Evolutionary conservation across 2,113 vertebrate genomes (phyloP).

Genomic region (Sigmodon hispidus): DNA sequence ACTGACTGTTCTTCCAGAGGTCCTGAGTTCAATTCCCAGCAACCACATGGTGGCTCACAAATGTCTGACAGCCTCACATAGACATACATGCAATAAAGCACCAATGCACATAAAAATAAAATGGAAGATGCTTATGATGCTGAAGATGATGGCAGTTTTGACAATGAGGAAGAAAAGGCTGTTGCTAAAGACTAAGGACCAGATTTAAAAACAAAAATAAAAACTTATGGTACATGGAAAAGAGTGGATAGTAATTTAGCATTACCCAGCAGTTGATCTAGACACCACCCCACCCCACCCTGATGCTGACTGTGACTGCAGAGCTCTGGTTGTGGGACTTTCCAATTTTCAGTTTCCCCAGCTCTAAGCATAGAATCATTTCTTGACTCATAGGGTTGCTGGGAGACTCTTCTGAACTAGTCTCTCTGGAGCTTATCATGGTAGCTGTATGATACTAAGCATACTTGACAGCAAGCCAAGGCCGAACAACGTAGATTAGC

Average conservation of each 20-base stretch:
- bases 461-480: background rate
- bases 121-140: conserved; percentile 2
- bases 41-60: too few species aligned
- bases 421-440: background rate
- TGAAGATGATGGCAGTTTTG: conserved; percentile 36
- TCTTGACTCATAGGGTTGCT: background rate
- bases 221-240: background rate
- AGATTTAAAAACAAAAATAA: background rate
- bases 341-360: conserved; percentile 28
- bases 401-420: conserved; percentile 24
- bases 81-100: too few species aligned
- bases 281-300: accelerated
- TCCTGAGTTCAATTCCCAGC: too few species aligned
- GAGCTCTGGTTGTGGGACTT: background rate
- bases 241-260: background rate
- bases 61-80: too few species aligned
- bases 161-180: conserved; percentile 3
- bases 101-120: too few species aligned
- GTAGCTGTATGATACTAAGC: background rate
- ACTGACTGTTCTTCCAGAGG: too few species aligned
- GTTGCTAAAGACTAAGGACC: conserved; percentile 2
- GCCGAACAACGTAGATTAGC: background rate
- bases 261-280: background rate
- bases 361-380: conserved; percentile 31
- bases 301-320: background rate